Evolutionary conservation across 1,140 invertebrate genomes (phyloP).

Genomic region (Meteorus sp.): DNA sequence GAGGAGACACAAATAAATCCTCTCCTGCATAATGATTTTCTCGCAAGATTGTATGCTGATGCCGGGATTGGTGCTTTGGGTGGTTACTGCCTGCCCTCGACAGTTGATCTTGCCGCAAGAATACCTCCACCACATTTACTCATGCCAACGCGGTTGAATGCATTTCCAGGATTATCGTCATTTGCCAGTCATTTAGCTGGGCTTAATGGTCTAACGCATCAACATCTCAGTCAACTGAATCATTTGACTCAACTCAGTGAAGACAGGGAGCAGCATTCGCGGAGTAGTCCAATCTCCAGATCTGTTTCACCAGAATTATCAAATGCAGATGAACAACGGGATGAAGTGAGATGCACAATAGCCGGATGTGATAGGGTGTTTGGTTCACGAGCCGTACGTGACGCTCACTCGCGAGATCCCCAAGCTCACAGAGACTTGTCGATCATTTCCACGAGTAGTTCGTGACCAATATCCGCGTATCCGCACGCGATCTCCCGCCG

Average conservation of each 20-base stretch:
- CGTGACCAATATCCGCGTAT: conserved; percentile 51
- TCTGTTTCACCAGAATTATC: conserved; percentile 28
- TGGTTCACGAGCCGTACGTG: conserved; percentile 62
- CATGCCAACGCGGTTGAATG: conserved; percentile 52
- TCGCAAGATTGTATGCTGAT: conserved; percentile 81
- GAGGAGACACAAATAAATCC: conserved; percentile 51
- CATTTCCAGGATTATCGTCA: conserved; percentile 50
- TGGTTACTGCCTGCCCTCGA: conserved; percentile 42
- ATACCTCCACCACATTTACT: conserved; percentile 51
- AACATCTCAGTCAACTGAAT: conserved; percentile 62
- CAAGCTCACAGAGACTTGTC: conserved; percentile 53
- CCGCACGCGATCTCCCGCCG: conserved; percentile 37
- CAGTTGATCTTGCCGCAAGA: conserved; percentile 46
- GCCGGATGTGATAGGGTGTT: conserved; percentile 66
- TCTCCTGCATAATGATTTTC: conserved; percentile 72
- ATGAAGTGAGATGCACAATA: conserved; percentile 63
- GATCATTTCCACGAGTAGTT: conserved; percentile 44
- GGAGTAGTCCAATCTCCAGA: background rate
- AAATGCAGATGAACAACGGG: conserved; percentile 42
- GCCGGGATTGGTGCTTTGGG: conserved; percentile 53
- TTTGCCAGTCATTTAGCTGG: conserved; percentile 60
- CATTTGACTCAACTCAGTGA: conserved; percentile 53
- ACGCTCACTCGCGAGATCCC: conserved; percentile 62
- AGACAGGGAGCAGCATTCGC: conserved; percentile 32
- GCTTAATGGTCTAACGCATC: conserved; percentile 60